Evolutionary conservation across 1,140 invertebrate genomes (phyloP).

Genomic region (Zeugodacus cucurbitae): DNA sequence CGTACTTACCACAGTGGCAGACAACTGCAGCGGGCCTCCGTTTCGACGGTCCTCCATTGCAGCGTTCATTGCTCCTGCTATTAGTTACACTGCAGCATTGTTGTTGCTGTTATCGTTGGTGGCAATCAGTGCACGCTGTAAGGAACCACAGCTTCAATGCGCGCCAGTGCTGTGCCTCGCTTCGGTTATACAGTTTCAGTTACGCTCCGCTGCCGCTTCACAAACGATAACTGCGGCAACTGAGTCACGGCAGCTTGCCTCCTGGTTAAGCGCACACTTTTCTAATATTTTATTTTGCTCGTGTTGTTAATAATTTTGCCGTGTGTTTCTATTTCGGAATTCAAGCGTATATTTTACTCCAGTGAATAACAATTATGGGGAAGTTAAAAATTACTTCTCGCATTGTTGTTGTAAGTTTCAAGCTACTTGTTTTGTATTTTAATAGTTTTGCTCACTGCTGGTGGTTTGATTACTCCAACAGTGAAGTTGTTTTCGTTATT

Average conservation of each 20-base stretch:
- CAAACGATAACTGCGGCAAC: not conserved
- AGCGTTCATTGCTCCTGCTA: not conserved
- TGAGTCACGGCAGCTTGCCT: not conserved
- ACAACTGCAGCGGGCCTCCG: not conserved
- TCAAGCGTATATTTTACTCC: not conserved
- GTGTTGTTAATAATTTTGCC: not conserved
- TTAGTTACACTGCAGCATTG: not conserved
- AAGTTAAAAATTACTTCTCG: not conserved
- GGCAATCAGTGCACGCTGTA: not conserved
- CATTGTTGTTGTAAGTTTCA: not conserved
- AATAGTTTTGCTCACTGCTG: not conserved
- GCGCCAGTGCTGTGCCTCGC: not conserved
- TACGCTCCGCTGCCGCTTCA: not conserved
- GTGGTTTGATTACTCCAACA: no score
- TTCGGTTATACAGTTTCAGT: constrained; percentile 11
- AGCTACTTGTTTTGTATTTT: not conserved
- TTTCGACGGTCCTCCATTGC: not conserved
- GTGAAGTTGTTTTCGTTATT: no score
- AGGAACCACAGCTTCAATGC: not conserved
- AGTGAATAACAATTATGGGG: not conserved
- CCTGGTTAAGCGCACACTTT: not conserved
- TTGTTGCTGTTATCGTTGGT: not conserved
- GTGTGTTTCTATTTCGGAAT: not conserved
- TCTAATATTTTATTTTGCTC: not conserved
- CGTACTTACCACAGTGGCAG: not conserved